Conservation (phyloP, 2,113 vertebrate species). For the Neolamprologus hecqui region DNA sequence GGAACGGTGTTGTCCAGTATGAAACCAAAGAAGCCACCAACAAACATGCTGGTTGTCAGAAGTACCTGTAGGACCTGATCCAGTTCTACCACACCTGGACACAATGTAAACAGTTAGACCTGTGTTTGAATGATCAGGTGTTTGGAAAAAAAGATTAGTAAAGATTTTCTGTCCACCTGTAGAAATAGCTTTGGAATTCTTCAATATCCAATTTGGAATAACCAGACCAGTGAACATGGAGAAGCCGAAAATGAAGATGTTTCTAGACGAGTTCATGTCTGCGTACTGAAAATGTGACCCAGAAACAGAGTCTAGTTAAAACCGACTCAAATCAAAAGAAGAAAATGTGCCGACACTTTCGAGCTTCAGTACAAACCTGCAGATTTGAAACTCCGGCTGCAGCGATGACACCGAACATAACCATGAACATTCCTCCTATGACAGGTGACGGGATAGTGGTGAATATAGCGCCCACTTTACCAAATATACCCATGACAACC, state of each 20-base stretch:
- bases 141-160: neutral
- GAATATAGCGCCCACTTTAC: constrained; percentile 85
- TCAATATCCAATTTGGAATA: constrained; percentile 85
- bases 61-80: constrained; percentile 91
- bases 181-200: constrained; percentile 70
- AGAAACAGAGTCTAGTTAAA: neutral
- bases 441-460: constrained; percentile 89
- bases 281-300: constrained; percentile 70
- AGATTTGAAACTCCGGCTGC: constrained; percentile 89
- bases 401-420: constrained; percentile 89
- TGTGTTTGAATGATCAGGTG: neutral
- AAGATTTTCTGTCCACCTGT: constrained; percentile 74
- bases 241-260: constrained; percentile 95
- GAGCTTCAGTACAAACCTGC: constrained; percentile 71
- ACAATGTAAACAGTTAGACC: neutral
- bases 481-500: constrained; percentile 82
- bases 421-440: constrained; percentile 89
- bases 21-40: constrained; percentile 89
- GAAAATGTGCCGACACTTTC: neutral
- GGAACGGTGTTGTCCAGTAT: constrained; percentile 92
- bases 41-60: constrained; percentile 94
- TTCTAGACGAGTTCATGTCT: constrained; percentile 95
- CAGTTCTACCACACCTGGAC: constrained; percentile 78
- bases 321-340: neutral
- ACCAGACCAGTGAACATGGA: constrained; percentile 85